Percentiles rank a stretch among this genome's conserved stretches.
Conservation (phyloP, 2,888 invertebrate genomes). For the Leptinotarsa peninsularis region DNA sequence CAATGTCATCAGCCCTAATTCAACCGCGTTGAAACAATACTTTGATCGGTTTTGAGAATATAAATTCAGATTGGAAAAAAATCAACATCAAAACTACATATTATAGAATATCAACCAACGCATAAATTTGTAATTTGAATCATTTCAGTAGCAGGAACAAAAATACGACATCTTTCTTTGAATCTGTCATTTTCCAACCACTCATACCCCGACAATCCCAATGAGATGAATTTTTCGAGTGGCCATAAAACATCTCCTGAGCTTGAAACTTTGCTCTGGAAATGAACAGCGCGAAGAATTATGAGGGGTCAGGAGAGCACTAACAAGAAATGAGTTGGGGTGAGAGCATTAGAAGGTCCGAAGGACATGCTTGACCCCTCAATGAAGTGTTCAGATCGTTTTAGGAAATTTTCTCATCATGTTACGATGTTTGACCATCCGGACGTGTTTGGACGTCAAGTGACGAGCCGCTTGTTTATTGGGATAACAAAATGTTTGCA, state of each 20-base stretch:
- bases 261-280: conserved; percentile 43
- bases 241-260: conserved; percentile 39
- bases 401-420: conserved; percentile 12
- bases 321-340: conserved; percentile 51
- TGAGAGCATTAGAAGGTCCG: conserved; percentile 45
- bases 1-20: too few species aligned
- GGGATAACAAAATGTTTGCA: not conserved
- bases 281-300: conserved; percentile 44
- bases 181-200: conserved; percentile 12
- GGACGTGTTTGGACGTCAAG: not conserved
- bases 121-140: not conserved
- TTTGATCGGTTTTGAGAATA: too few species aligned
- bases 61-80: too few species aligned
- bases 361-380: conserved; percentile 47
- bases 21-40: too few species aligned
- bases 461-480: not conserved
- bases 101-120: not conserved
- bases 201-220: conserved; percentile 21
- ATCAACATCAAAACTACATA: not conserved
- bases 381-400: conserved; percentile 38
- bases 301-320: conserved; percentile 47
- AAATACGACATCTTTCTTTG: not conserved
- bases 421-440: conserved; percentile 8
- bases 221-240: conserved; percentile 38
- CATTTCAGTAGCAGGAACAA: not conserved